These are phyloP conservation scores for Cyrtodaria siliqua DNA, from an alignment of 2,888 invertebrate genomes.

Conservation along the genomic window DNA sequence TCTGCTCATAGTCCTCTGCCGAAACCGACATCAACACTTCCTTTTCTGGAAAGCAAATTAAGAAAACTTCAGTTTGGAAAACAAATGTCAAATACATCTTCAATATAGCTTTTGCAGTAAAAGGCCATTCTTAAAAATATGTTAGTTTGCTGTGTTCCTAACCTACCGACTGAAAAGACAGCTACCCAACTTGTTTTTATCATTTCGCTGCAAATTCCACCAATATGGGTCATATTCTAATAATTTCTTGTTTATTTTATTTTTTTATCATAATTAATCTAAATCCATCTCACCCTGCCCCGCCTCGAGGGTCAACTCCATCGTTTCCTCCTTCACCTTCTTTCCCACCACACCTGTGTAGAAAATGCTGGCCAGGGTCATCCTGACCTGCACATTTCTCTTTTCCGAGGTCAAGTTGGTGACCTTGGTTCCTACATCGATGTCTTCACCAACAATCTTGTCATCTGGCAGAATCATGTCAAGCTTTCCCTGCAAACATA, in stretches of 20 bases:
- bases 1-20: conserved; percentile 63
- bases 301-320: conserved; percentile 47
- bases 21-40: conserved; percentile 55
- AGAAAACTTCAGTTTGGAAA: not conserved
- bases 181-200: no score
- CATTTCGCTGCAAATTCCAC: no score
- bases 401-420: conserved; percentile 60
- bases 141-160: no score
- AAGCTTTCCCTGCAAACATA: conserved; percentile 49
- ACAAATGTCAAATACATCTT: no score
- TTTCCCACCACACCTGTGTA: conserved; percentile 75
- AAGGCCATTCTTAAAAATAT: no score
- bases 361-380: conserved; percentile 67
- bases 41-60: conserved; percentile 60
- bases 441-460: conserved; percentile 63
- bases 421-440: conserved; percentile 61
- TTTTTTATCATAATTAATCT: no score
- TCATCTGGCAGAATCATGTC: conserved; percentile 54
- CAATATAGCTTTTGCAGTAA: no score
- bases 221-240: no score
- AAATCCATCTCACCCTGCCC: conserved; percentile 67
- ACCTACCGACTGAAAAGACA: no score
- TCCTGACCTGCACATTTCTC: conserved; percentile 53
- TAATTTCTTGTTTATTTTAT: no score
- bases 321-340: conserved; percentile 54